Base-by-base conservation (phyloP, 2,797 vertebrate species). In the Antennarius maculatus region DNA sequence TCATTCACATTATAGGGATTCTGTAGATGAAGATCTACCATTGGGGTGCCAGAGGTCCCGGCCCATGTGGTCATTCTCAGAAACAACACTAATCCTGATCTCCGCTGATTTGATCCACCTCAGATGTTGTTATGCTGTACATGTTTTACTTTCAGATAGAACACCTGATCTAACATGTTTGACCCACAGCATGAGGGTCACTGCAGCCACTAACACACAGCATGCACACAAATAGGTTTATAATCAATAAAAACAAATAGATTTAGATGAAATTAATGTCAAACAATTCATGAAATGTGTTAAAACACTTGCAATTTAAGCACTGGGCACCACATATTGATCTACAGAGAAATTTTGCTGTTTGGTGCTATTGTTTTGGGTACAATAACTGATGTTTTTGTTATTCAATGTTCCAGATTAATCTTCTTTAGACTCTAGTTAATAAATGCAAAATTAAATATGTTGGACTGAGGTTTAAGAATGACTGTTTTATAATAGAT, bases 21-120 rank as follows among this genome's bases (percentile, higher is more conserved):
- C 46, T 10, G 39, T 58, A 34, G 31, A 62, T 59, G 68, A 28
- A 71, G 41, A 64, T 54, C 41, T 60, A 58, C 18, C 58, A 7
- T 46, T 34, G 17, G 17, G 49, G 31, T 81, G 82, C 76, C 73
- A 73, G 67, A 66, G 74, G 77, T 74, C 63, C 60, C 39, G 37
- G 64, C 6, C 43, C 13, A 3, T 14, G 54, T 55, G 0, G 16
- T 47, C 23, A 31, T 42, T 53, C 11, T 7, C n/a, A 11, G 42
- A 16, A 59, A 9, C 15, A 45, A 15, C 15, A 5, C 46, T 31
- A 48, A 59, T 47, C 31, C 7, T 34, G 31, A 34, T 34, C 31
- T 2, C 31, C 17, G 12, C 37, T 31, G 31, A 50, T 57, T 59
- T 55, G 10, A 68, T 55, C 13, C 29, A 48, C n/a, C 13, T 41